Base-by-base conservation (phyloP, 23 tunicate genomes). In the Oikopleura vanhoeffeni region DNA sequence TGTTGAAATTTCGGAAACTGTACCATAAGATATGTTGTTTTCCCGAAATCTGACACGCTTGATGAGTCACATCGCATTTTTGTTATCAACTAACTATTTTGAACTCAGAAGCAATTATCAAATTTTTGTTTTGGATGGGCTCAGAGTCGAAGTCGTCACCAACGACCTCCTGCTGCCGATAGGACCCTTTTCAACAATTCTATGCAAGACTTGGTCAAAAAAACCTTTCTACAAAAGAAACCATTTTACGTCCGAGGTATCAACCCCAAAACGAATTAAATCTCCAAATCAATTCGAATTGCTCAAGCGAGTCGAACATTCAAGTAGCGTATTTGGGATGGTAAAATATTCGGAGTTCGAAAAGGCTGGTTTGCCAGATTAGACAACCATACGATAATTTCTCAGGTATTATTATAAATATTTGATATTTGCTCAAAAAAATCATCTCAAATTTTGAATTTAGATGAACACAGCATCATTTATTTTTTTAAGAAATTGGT, bases 171-270 rank as follows among this genome's bases (percentile, higher is more conserved):
- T 28, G 85, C 67, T 39, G 90, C 98, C 2, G 94, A 94, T 38
- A 94, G 98, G 41, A 90, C 94, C 32, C 85, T 93, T 24, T 93
- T 93, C 67, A 93, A 93, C 86, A 88, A 86, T 67, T 93, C 98
- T 39, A 93, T 93, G 98, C 90, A 89, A 30, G 91, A 89, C 39
- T 86, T 93, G 40, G 89, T 88, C 0, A 86, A 88, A n/a, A n/a
- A 76, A 93, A 93, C 41, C 85, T 93, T 38, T 85, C 87, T 0
- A 87, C 98, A 27, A 93, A 93, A 67, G 94, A n/a, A 91, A 85
- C 99, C 99, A 0, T 95, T 91, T 89, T 95, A 90, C 40, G 97
- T 95, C 28, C 85, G 99, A 67, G 90, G 99, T 85, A 89, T 95
- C 86, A 95, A 95, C n/a, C 40, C 99, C 99, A 0, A 95, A 95